These are phyloP conservation scores for Diuraphis noxia DNA, from an alignment of 1,140 invertebrate species.

Conservation along the genomic window DNA sequence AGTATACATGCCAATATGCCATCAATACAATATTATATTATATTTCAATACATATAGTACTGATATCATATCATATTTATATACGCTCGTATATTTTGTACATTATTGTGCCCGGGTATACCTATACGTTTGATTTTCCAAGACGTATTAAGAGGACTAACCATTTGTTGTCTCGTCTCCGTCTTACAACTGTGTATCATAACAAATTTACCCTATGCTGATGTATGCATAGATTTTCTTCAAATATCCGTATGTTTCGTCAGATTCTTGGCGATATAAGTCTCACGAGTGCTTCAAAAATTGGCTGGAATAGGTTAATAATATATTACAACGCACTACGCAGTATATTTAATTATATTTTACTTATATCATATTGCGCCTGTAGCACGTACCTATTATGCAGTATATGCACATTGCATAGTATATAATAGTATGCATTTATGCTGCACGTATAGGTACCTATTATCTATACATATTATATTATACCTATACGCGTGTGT, in stretches of 20 bases:
- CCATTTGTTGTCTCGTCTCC: no score
- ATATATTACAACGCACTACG: no score
- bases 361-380: not conserved
- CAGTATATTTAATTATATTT: not conserved
- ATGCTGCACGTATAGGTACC: not conserved
- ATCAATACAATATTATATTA: not conserved
- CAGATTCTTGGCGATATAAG: not conserved
- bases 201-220: no score
- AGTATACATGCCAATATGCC: no score
- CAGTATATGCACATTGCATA: no score
- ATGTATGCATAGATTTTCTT: no score
- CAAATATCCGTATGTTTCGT: not conserved
- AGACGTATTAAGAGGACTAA: not conserved
- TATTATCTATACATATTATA: not conserved
- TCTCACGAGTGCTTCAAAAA: not conserved
- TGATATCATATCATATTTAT: not conserved
- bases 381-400: not conserved
- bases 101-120: not conserved
- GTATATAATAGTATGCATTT: not conserved
- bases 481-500: no score
- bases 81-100: not conserved
- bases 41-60: not conserved
- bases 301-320: not conserved
- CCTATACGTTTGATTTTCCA: not conserved
- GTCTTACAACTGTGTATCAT: no score